phyloP scores from a whole-genome alignment of 2,888 invertebrate species.

The Sminthurides aquaticus region DNA sequence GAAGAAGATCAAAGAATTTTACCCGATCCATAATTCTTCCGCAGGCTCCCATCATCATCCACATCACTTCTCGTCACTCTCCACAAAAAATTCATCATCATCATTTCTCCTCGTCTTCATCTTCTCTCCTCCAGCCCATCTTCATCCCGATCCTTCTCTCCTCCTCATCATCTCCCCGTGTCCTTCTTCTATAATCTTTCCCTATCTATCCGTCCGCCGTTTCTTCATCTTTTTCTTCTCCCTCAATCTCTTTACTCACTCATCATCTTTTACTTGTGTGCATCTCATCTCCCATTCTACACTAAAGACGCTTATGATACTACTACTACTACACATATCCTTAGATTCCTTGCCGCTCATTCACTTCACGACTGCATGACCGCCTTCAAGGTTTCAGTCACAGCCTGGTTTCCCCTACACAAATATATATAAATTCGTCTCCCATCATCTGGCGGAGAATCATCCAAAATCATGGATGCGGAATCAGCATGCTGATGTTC shows the following conservation, averaged over 20 bases:
- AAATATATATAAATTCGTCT: too few species aligned
- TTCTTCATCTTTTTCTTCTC: not conserved
- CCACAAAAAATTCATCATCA: conserved; percentile 42
- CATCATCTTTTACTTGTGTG: too few species aligned
- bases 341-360: conserved; percentile 10
- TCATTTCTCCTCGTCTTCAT: conserved; percentile 39
- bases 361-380: conserved; percentile 8
- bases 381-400: not conserved
- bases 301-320: too few species aligned
- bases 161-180: not conserved
- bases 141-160: not conserved
- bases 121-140: conserved; percentile 13
- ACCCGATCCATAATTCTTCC: conserved; percentile 41
- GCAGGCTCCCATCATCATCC: conserved; percentile 27
- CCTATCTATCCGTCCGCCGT: not conserved
- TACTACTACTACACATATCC: too few species aligned
- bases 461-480: too few species aligned
- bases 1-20: conserved; percentile 42
- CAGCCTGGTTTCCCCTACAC: too few species aligned
- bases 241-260: not conserved
- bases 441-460: too few species aligned
- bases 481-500: too few species aligned
- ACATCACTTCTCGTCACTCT: conserved; percentile 43
- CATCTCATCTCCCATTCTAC: too few species aligned
- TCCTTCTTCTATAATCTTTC: too few species aligned